Base-by-base conservation (phyloP, 2,888 invertebrate species). In the Caenorhabditis sp. region DNA sequence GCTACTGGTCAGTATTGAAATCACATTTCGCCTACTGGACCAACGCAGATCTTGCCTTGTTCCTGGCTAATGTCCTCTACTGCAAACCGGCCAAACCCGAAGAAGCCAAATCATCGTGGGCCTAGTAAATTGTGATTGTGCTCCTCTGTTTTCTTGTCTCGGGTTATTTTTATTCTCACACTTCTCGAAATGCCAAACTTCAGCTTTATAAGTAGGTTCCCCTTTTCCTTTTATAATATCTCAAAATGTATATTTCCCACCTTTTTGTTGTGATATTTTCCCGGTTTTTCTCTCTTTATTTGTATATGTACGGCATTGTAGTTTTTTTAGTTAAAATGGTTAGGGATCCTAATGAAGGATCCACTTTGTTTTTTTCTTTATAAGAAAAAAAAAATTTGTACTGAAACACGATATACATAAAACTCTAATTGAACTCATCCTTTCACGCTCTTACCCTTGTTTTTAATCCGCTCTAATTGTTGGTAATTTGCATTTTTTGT, bases 21-120 rank as follows among this genome's bases (percentile, higher is more conserved):
- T 72, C 77, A 3, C 86, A 86, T 55, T 86, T 86, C 62, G 68
- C 81, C 57, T 86, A 86, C 61, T 86, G 86, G 86, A 81, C 83
- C 8, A 84, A 84, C 71, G 72, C 71, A n/a, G 85, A 83, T 62
- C 59, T 83, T 17, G 78, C 81, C 12, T 66, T 78, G 24, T 84
- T 82, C 77, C 54, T 84, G 19, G 77, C 83, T 49, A 84, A 84
- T 64, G 67, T 76, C n/a, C 70, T 84, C 54, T 81, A 81, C 58
- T 61, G 66, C 24, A 71, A 76, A 62, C 71, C 69, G 21, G 66
- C 64, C 19, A 76, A 72, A 51, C 63, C 63, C 14, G 68, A 76
- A 57, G 70, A 76, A 49, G 75, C 71, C 2, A 69, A 66, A 51
- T 63, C 69, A 6, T 55, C 57, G 14, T 58, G 57, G 57, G 31